Percentiles rank a stretch among this genome's conserved stretches.
Conservation (phyloP, 2,888 invertebrate genomes). For the Eupithecia pulchellata region DNA sequence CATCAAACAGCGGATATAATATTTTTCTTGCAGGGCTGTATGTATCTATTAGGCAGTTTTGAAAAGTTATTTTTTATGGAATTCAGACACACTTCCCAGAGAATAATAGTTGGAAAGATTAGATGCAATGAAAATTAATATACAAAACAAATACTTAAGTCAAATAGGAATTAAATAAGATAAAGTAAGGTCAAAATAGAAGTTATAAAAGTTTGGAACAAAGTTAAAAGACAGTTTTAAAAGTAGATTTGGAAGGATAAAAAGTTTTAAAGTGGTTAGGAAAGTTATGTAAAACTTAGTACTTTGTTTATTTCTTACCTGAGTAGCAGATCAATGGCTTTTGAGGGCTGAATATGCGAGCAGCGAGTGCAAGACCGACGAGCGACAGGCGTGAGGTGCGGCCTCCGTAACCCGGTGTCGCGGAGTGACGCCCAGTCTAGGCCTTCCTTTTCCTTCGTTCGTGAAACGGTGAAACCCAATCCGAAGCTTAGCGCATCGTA, state of each 20-base stretch:
- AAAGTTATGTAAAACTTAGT: constrained; percentile 14
- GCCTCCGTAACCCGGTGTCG: constrained; percentile 40
- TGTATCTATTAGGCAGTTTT: constrained; percentile 60
- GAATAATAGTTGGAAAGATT: constrained; percentile 75
- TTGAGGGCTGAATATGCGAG: constrained; percentile 13
- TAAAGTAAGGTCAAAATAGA: not conserved
- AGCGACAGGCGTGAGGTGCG: constrained; percentile 16
- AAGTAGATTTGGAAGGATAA: not conserved
- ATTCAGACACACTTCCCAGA: constrained; percentile 87
- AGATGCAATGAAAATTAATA: constrained; percentile 26
- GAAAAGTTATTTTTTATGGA: constrained; percentile 69
- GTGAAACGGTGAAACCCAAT: not conserved
- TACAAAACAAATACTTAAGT: constrained; percentile 8
- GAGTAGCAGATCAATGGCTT: constrained; percentile 17
- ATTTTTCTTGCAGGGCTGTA: constrained; percentile 64
- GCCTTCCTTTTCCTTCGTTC: not conserved
- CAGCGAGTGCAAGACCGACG: constrained; percentile 9
- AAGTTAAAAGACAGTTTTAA: constrained; percentile 20
- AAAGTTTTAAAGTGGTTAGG: not conserved
- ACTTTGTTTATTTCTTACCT: constrained; percentile 30
- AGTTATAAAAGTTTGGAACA: constrained; percentile 20
- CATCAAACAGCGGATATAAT: constrained; percentile 56
- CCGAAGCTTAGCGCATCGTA: constrained; percentile 28
- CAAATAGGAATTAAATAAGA: constrained; percentile 14
- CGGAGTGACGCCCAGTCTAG: constrained; percentile 36